Evolutionary conservation across 2,888 invertebrate species (phyloP), one percentile per base, ranked within the genome.

Genomic region (Melanotus villosus): DNA sequence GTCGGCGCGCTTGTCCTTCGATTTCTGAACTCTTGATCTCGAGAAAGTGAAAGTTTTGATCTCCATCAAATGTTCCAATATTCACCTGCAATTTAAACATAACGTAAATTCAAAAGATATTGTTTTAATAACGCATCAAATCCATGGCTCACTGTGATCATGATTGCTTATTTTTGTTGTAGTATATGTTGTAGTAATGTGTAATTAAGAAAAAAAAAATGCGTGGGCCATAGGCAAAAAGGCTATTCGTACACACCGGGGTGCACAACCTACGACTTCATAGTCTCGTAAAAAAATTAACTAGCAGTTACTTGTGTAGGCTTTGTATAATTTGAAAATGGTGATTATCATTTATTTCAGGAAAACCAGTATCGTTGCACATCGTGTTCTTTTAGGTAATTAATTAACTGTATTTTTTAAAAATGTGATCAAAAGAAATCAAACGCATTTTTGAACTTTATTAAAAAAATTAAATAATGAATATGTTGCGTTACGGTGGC

Each of bases 21-120:
- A 56, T 36, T 52, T 52, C n/a, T 52, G 52, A 38, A 56, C 38
- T 56, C 38, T 56, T 56, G 56, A 56, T 56, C 56, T 56, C 56
- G 34, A 34, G 56, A 56, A 56, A 56, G 56, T 56, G 56, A 56
- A 59, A 59, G 45, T 32, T 45, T 59, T 43, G 59, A 59, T 59
- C 59, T 59, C 59, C 43, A 14, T 32, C 26, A 16, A 32, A 57
- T 57, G 38, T 57, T 23, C 21, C 23, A 38, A 12, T 52, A 32
- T 52, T 32, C 34, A 30, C 26, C 50, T 23, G 50, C 16, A 12
- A 2, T 12, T 12, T 34, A 12, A 12, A n/a, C n/a, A 34, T 12
- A 34, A 12, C 12, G 12, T 2, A 34, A 12, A 34, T 34, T 34
- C n/a, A n/a, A n/a, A n/a, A n/a, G n/a, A n/a, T n/a, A n/a, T n/a